phyloP scores from a whole-genome alignment of 2,888 invertebrate species.

The Laspeyria flexula region DNA sequence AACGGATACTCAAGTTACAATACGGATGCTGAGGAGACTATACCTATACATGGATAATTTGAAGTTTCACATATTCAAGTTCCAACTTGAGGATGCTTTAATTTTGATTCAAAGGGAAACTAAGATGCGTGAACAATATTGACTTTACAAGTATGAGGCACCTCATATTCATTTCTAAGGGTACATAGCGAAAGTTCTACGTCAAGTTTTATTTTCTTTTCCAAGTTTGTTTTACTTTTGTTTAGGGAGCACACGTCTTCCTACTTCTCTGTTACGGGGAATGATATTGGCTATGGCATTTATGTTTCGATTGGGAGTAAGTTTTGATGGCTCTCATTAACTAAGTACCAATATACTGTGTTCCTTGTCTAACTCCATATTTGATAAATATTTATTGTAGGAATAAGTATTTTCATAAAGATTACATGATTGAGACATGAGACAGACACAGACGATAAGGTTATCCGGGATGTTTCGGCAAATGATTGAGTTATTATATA shows the following conservation, averaged over 20 bases:
- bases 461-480: too few species aligned
- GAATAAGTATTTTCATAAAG: too few species aligned
- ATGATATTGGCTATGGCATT: conserved; percentile 19
- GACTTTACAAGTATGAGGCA: conserved; percentile 13
- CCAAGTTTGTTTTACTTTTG: conserved; percentile 27
- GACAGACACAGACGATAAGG: too few species aligned
- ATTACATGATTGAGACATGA: too few species aligned
- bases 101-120: conserved; percentile 5
- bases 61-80: too few species aligned
- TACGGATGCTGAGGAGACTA: too few species aligned
- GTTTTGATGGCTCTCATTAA: conserved; percentile 24
- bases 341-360: conserved; percentile 15
- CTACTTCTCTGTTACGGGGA: conserved; percentile 17
- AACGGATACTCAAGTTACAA: too few species aligned
- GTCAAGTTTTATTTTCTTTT: conserved; percentile 40
- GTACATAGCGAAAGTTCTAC: conserved; percentile 29
- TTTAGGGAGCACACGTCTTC: conserved; percentile 29
- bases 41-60: too few species aligned
- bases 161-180: conserved; percentile 32
- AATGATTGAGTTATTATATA: too few species aligned
- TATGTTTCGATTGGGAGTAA: conserved; percentile 16
- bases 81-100: too few species aligned
- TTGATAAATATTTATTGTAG: too few species aligned
- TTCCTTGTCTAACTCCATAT: background rate
- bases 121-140: conserved; percentile 19